A percentile compares a stretch with the other conserved stretches of the same genome.
Conservation (phyloP, 1,140 invertebrate species). For the Panulirus ornatus region DNA sequence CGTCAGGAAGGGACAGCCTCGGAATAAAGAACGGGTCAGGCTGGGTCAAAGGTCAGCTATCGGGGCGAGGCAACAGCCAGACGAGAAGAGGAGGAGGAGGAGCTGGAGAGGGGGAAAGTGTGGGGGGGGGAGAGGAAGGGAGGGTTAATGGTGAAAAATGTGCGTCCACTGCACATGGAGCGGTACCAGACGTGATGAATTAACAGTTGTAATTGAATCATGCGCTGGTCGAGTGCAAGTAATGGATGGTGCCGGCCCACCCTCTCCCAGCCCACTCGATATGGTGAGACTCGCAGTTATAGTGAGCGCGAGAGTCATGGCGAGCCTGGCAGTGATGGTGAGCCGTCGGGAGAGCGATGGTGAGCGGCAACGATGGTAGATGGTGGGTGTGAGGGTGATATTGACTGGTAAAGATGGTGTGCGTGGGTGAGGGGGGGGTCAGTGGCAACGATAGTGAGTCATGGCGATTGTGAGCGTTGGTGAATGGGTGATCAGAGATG, state of each 20-base stretch:
- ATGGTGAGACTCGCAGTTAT: no score
- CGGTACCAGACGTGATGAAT: constrained; percentile 64
- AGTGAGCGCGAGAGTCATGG: background rate
- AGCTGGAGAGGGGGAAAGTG: background rate
- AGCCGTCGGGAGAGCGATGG: background rate
- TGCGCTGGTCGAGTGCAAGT: constrained; percentile 32
- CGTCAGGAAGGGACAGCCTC: background rate
- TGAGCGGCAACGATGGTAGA: background rate
- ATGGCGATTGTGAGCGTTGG: background rate
- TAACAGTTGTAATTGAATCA: constrained; percentile 56
- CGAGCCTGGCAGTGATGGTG: background rate
- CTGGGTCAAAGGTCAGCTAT: background rate
- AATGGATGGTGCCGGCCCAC: background rate
- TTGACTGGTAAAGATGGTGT: background rate
- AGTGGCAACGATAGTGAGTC: background rate
- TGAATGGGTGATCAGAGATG: no score
- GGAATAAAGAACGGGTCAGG: background rate
- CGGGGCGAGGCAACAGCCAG: background rate
- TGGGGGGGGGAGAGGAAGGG: background rate
- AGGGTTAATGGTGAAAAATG: constrained; percentile 47
- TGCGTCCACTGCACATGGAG: constrained; percentile 41
- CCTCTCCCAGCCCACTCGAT: background rate
- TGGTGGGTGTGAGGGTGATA: background rate
- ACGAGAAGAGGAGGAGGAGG: background rate
- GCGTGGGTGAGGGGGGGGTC: background rate